phyloP scores from a whole-genome alignment of 2,113 vertebrate genomes.

The Isurus oxyrinchus region DNA sequence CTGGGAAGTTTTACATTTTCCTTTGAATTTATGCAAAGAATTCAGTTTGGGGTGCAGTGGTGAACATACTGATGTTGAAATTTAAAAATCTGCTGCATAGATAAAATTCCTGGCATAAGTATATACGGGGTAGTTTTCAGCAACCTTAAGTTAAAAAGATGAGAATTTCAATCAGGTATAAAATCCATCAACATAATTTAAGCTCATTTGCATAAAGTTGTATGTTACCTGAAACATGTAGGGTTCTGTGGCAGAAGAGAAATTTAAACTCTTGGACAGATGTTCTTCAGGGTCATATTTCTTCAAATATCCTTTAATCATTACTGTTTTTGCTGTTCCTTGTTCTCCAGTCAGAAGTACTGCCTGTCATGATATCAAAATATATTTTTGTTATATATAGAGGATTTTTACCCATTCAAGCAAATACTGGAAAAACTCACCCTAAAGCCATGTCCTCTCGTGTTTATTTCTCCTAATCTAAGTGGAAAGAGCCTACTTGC shows the following conservation, averaged over 20 bases:
- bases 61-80: too few relatives aligned
- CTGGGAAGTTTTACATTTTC: too few relatives aligned
- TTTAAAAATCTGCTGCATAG: too few relatives aligned
- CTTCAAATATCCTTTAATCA: conserved; percentile 66
- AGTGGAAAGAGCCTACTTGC: too few relatives aligned
- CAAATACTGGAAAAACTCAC: too few relatives aligned
- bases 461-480: too few relatives aligned
- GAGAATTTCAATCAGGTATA: background rate
- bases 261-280: conserved; percentile 62
- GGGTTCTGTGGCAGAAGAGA: conserved; percentile 69
- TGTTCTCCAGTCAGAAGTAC: conserved; percentile 68
- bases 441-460: too few relatives aligned
- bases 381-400: background rate
- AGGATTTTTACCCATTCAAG: background rate
- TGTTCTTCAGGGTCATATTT: conserved; percentile 63
- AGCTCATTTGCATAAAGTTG: background rate
- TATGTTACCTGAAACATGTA: conserved; percentile 67
- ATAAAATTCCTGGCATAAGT: too few relatives aligned
- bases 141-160: background rate
- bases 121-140: background rate
- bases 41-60: too few relatives aligned
- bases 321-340: conserved; percentile 67
- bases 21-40: too few relatives aligned
- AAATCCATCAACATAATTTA: background rate
- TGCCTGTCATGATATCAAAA: conserved; percentile 49